Percentiles rank a stretch among this genome's conserved stretches.
Conservation (phyloP, 1,140 invertebrate genomes). For the Sminthurides bifidus region DNA sequence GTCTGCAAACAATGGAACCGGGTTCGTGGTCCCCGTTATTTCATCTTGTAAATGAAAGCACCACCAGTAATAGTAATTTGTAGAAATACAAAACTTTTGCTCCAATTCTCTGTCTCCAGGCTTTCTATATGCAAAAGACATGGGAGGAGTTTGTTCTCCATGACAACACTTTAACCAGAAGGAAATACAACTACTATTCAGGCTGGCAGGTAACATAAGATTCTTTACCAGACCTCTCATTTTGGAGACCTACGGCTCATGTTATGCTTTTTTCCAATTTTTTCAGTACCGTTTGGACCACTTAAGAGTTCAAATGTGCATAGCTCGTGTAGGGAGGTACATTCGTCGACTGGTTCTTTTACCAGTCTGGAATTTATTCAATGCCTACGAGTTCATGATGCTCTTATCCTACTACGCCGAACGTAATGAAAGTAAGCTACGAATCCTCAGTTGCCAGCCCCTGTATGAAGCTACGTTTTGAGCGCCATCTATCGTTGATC, state of each 20-base stretch:
- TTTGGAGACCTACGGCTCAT: background rate
- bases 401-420: conserved; percentile 62
- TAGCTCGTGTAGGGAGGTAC: conserved; percentile 54
- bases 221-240: background rate
- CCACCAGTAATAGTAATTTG: conserved; percentile 29
- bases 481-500: background rate
- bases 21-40: background rate
- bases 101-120: conserved; percentile 30
- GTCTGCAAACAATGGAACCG: conserved; percentile 57
- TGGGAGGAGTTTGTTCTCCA: conserved; percentile 60
- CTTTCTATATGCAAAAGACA: conserved; percentile 59
- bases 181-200: conserved; percentile 68
- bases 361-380: conserved; percentile 67
- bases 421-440: conserved; percentile 36
- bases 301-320: conserved; percentile 56
- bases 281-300: conserved; percentile 59
- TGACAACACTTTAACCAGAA: conserved; percentile 58
- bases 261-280: conserved; percentile 11
- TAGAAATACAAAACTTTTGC: background rate
- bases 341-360: conserved; percentile 55
- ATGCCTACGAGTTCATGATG: conserved; percentile 73
- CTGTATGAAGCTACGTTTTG: background rate
- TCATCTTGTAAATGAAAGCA: conserved; percentile 1
- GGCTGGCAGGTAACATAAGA: conserved; percentile 53
- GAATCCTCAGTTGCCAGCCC: conserved; percentile 31